These are phyloP conservation scores for Oxytorus armatus DNA, from an alignment of 2,888 invertebrate genomes.

Conservation along the genomic window DNA sequence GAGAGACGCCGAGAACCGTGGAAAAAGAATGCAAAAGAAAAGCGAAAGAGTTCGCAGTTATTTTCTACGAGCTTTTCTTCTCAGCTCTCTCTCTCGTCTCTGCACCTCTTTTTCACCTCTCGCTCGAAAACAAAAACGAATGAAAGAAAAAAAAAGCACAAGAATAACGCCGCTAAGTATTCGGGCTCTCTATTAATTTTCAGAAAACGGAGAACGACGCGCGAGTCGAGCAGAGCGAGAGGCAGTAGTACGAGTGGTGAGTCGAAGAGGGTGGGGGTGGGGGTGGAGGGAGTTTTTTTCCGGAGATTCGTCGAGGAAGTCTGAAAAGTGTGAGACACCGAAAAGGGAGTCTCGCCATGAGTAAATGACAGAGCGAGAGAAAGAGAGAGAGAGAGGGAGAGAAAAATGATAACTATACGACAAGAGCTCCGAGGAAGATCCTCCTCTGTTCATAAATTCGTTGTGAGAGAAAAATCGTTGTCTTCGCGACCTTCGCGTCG, in stretches of 20 bases:
- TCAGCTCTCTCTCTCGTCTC: no score
- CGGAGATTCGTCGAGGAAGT: constrained; percentile 44
- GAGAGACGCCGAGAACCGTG: no score
- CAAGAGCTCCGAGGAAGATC: constrained; percentile 43
- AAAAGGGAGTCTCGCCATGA: neutral
- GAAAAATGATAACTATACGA: constrained; percentile 20
- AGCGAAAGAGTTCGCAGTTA: no score
- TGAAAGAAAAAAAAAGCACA: constrained; percentile 23
- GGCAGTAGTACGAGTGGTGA: neutral
- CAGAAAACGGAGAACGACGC: constrained; percentile 48
- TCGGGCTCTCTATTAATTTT: constrained; percentile 55
- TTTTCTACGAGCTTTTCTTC: no score
- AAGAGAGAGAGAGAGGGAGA: neutral
- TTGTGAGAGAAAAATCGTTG: constrained; percentile 50
- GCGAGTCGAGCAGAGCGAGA: neutral
- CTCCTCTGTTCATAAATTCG: constrained; percentile 58
- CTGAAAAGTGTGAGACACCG: constrained; percentile 35
- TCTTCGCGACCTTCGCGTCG: constrained; percentile 32
- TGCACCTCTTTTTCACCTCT: neutral
- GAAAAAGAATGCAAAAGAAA: neutral
- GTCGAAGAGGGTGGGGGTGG: neutral
- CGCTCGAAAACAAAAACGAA: neutral
- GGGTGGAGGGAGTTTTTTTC: neutral
- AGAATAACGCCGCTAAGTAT: constrained; percentile 58
- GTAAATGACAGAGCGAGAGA: constrained; percentile 14